phyloP scores from a whole-genome alignment of 2,888 invertebrate species.

The Drosophila nr. perissopoda region DNA sequence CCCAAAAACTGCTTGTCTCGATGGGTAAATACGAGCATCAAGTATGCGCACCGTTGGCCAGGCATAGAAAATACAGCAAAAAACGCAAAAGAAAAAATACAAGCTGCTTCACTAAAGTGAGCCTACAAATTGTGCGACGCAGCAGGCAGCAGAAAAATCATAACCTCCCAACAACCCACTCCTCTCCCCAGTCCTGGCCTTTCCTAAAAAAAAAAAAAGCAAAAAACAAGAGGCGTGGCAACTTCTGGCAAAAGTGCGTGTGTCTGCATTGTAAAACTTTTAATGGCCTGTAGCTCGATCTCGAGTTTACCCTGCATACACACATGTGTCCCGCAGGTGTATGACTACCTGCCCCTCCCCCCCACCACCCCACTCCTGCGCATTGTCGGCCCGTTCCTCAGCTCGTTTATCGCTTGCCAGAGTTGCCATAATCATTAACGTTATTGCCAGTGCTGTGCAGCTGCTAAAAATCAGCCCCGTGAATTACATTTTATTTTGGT shows the following conservation, averaged over 20 bases:
- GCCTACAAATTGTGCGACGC: conserved; percentile 44
- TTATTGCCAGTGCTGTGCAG: conserved; percentile 63
- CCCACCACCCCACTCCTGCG: not conserved
- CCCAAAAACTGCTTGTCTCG: conserved; percentile 23
- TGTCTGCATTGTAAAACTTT: conserved; percentile 80
- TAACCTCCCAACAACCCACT: not conserved
- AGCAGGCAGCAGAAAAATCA: not conserved
- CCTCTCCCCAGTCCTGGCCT: no score
- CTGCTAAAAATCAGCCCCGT: conserved; percentile 55
- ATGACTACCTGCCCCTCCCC: not conserved
- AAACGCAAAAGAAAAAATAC: conserved; percentile 16
- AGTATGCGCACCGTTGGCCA: conserved; percentile 74
- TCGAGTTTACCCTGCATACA: conserved; percentile 6
- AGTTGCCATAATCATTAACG: conserved; percentile 73
- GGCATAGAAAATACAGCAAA: conserved; percentile 14
- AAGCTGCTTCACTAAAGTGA: conserved; percentile 52
- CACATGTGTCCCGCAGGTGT: conserved; percentile 73
- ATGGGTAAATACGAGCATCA: conserved; percentile 55
- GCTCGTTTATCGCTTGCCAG: conserved; percentile 39
- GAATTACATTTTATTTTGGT: conserved; percentile 23
- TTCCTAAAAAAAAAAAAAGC: not conserved
- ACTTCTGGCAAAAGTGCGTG: conserved; percentile 68
- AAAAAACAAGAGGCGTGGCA: conserved; percentile 33
- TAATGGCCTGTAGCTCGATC: conserved; percentile 70
- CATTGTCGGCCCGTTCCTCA: not conserved